Evolutionary conservation across 2,113 vertebrate species (phyloP), one percentile per base, ranked within the genome.

Genomic region (Anguilla japonica): DNA sequence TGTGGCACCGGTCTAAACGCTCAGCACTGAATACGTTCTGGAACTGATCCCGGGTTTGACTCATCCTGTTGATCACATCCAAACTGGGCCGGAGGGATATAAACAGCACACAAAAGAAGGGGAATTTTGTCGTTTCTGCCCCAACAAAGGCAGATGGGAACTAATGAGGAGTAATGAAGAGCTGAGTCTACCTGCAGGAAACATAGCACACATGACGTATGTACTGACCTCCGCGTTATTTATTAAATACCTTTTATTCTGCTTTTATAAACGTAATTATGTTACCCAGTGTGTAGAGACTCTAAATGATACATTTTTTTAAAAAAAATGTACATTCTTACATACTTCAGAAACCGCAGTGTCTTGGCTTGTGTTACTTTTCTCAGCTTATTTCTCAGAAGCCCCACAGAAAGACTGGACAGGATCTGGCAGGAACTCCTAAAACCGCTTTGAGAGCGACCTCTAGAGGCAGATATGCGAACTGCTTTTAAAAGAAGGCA

Each of bases 401-500:
- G 3, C 5, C 22, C 60, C 60, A 67, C 3, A 26, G 60, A 67
- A 26, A 26, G 41, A 82, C 16, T 34, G 34, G 6, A n/a, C 18
- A 81, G 16, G 15, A 41, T 39, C 79, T 78, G n/a, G 34, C 8
- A 22, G 6, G 14, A 79, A 26, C 39, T 63, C 50, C 16, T 41
- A 88, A 89, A 87, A 83, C 85, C 46, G 92, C 89, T 94, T 95
- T 94, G 94, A 96, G 96, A 89, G 95, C 94, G 96, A 96, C 97
- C 96, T 93, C 97, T 91, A 92, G 95, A 96, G 97, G 97, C 87
- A 78, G 82, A 1, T 85, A 82, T 43, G 0, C 13, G 2, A 84
- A 91, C 4, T 88, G 84, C 56, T 53, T 34, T 2, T 0, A 81
- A 20, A 81, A n/a, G 56, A 34, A 63, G 79, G 5, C 43, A 34